A percentile compares a stretch with the other conserved stretches of the same genome.
These are phyloP conservation scores for Helicolenus hilgendorfi DNA, from an alignment of 2,797 vertebrate species.

Conservation along the genomic window DNA sequence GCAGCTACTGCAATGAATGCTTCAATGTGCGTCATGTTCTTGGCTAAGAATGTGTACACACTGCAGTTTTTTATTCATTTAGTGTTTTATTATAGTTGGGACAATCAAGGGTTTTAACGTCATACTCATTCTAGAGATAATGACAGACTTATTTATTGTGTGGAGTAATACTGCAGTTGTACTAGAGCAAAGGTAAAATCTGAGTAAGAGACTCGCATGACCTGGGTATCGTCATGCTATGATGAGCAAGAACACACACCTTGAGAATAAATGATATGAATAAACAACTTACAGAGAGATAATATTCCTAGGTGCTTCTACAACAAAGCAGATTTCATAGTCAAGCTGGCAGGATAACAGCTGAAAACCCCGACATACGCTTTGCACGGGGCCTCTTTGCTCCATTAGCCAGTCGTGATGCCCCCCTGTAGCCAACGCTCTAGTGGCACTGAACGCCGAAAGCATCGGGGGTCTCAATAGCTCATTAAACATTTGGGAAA, in stretches of 20 bases:
- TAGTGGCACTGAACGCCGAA: conserved; percentile 37
- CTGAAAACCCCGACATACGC: conserved; percentile 31
- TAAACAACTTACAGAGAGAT: not conserved
- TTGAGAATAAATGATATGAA: not conserved
- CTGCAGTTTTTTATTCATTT: not conserved
- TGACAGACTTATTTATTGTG: not conserved
- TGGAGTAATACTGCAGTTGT: not conserved
- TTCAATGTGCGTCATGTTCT: not conserved
- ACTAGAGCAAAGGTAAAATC: not conserved
- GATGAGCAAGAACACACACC: not conserved
- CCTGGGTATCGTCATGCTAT: not conserved
- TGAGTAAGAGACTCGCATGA: not conserved
- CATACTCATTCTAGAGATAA: not conserved
- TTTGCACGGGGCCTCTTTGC: conserved; percentile 36
- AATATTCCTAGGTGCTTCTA: not conserved
- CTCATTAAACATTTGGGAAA: conserved; percentile 83
- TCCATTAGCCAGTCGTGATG: conserved; percentile 67
- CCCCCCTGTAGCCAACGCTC: conserved; percentile 59
- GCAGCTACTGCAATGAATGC: not conserved
- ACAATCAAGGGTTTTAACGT: not conserved
- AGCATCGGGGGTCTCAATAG: conserved; percentile 80
- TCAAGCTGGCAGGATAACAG: conserved; percentile 45
- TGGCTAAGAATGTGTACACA: not conserved
- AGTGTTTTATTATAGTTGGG: not conserved
- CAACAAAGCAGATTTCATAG: conserved; percentile 38